Evolutionary conservation across 2,113 vertebrate genomes (phyloP), one percentile per base, ranked within the genome.

Genomic region (Ciconia maguari): DNA sequence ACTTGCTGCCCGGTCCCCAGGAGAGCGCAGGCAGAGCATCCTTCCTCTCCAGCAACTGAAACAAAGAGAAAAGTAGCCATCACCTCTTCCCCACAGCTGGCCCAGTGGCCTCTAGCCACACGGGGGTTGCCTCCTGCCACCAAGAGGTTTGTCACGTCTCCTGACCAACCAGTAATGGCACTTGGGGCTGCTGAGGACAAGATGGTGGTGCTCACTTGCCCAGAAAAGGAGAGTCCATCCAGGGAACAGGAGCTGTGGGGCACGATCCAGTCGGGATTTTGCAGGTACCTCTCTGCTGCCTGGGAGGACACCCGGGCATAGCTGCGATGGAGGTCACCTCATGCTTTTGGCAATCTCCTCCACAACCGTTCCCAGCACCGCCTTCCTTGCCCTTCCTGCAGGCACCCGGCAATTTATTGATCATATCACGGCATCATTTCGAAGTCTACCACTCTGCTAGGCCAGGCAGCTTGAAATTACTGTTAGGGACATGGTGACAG

Each of bases 141-240:
- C 46, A 16, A 57, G 24, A 83, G 13, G 10, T 38, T 80, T 68
- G 13, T 81, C 81, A 51, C 32, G 17, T 57, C 27, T 84, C 32
- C 49, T 48, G n/a, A 49, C n/a, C 0, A 2, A n/a, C 22, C 0
- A 1, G 7, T 46, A 55, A 51, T 7, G 13, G 13, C n/a, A 44
- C 16, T 48, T 78, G 4, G 32, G 32, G 32, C 16, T 34, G 38
- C 15, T 48, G 54, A 55, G 32, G 34, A 44, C n/a, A 52, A 29
- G 26, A 26, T 1, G 4, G 11, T 13, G 21, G 26, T 25, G 24
- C 72, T 65, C 62, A 26, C 15, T 27, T 36, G 6, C 15, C 34
- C 69, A 69, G 54, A 51, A 83, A 72, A 77, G 18, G 10, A 42
- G 4, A 66, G 25, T 74, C 27, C 30, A 26, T 9, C 29, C 57